These are phyloP conservation scores for Phrynocephalus versicolor DNA, from an alignment of 2,113 vertebrate species.

Conservation along the genomic window DNA sequence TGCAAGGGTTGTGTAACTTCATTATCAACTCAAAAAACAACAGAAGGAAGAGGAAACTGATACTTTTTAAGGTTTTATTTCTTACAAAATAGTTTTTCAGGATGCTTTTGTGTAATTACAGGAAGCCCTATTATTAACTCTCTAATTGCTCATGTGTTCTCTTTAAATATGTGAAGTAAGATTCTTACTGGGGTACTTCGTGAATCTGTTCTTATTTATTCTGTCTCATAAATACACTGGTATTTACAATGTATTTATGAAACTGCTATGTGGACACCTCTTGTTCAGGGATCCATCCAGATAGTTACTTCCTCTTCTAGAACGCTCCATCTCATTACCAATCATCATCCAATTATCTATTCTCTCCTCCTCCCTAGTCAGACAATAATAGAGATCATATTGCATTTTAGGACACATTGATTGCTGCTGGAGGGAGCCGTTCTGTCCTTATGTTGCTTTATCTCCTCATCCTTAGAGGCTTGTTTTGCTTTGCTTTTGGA, in stretches of 20 bases:
- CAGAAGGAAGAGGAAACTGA: constrained; percentile 1
- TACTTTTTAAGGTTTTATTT: neutral
- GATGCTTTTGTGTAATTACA: constrained; percentile 11
- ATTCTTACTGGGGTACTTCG: neutral
- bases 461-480: neutral
- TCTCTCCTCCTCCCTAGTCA: neutral
- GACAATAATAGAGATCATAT: neutral
- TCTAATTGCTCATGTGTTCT: neutral
- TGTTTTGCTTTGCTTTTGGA: neutral
- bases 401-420: neutral
- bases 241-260: neutral
- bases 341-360: neutral
- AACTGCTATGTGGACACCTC: neutral
- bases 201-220: neutral
- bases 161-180: neutral
- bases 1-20: constrained; percentile 24
- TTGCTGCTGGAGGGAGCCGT: too few species aligned
- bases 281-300: too few species aligned
- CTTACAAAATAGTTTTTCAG: neutral
- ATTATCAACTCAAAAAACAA: constrained; percentile 8
- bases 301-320: neutral
- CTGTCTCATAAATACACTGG: neutral
- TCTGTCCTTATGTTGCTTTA: neutral
- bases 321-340: neutral
- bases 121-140: neutral